phyloP scores from a whole-genome alignment of 2,888 invertebrate genomes.

The Periphyllus acericola region DNA sequence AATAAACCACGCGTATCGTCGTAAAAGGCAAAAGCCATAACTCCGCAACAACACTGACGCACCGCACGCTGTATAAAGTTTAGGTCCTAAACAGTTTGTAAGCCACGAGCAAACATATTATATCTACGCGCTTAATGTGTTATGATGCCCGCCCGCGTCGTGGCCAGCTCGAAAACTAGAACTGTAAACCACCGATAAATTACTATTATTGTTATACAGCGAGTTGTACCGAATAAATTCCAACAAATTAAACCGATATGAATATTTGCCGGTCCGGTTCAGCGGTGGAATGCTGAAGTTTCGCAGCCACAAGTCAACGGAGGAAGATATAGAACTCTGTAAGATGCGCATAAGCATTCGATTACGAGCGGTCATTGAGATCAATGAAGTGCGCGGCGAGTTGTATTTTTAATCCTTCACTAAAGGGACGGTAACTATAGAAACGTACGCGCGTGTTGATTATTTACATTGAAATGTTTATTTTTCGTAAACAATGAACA shows the following conservation, averaged over 20 bases:
- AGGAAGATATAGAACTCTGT: too few species aligned
- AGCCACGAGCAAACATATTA: too few species aligned
- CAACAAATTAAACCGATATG: neutral
- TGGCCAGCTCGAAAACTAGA: neutral
- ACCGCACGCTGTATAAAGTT: too few species aligned
- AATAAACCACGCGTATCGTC: slow-evolving; percentile 8
- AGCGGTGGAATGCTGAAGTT: neutral
- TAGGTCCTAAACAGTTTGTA: too few species aligned
- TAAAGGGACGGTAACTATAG: too few species aligned
- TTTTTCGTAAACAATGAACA: too few species aligned
- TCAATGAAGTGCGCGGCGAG: too few species aligned
- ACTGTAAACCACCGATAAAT: neutral
- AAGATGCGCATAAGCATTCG: neutral
- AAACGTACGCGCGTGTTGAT: too few species aligned
- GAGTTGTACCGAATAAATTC: neutral
- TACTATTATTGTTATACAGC: neutral
- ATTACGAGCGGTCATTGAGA: too few species aligned
- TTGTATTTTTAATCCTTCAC: too few species aligned
- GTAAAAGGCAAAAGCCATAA: slow-evolving; percentile 43
- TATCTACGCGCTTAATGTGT: neutral
- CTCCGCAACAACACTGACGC: neutral
- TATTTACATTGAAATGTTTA: too few species aligned
- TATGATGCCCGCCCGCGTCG: neutral
- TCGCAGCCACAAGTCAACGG: neutral
- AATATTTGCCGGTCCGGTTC: neutral